These are phyloP conservation scores for Tenualosa ilisha DNA, from an alignment of 2,797 vertebrate genomes.

Conservation along the genomic window DNA sequence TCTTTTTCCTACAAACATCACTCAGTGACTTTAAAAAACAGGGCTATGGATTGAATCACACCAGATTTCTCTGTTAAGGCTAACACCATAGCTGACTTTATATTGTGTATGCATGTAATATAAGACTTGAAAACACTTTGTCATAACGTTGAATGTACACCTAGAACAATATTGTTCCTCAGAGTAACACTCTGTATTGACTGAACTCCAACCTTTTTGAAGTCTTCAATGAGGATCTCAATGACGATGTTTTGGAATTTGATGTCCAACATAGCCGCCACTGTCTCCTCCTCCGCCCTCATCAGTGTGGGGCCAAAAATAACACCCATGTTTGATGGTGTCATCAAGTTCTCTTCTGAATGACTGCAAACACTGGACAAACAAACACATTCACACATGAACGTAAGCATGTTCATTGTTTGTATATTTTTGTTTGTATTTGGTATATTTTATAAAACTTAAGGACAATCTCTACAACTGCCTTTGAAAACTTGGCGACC, in stretches of 20 bases:
- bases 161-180: no score
- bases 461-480: not conserved
- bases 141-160: no score
- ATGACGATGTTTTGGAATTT: constrained; percentile 98
- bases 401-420: no score
- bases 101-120: not conserved
- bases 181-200: not conserved
- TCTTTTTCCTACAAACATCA: no score
- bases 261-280: constrained; percentile 98
- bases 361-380: constrained; percentile 85
- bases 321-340: constrained; percentile 94
- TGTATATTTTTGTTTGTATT: no score
- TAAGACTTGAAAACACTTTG: no score
- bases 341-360: constrained; percentile 91
- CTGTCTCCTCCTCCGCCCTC: constrained; percentile 94
- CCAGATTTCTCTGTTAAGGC: not conserved
- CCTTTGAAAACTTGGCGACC: not conserved
- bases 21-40: no score
- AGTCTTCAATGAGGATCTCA: constrained; percentile 95
- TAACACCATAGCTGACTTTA: not conserved
- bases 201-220: constrained; percentile 79
- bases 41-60: no score
- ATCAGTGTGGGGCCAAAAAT: constrained; percentile 96
- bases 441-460: no score
- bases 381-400: constrained; percentile 19